A percentile compares a stretch with the other conserved stretches of the same genome.
Evolutionary conservation across 2,113 vertebrate species (phyloP).

Genomic region (Muscicapa adusta): DNA sequence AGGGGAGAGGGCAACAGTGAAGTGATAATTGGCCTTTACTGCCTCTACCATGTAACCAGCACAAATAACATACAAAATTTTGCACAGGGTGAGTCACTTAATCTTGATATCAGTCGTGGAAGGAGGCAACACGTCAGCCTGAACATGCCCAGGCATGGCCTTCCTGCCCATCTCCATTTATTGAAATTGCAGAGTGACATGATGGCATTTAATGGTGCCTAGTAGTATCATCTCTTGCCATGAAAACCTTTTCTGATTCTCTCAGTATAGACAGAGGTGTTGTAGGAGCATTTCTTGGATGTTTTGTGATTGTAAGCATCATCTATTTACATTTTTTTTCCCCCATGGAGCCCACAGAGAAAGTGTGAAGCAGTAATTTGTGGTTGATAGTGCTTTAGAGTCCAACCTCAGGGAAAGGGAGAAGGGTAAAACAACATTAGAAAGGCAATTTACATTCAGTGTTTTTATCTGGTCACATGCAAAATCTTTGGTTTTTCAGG

Average conservation of each 20-base stretch:
- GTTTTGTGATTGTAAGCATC: background rate
- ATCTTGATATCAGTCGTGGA: background rate
- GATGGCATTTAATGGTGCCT: background rate
- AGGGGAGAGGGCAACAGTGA: background rate
- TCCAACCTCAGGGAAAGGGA: background rate
- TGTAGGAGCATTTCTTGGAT: background rate
- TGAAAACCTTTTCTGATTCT: background rate
- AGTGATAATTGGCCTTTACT: background rate
- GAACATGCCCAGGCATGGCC: rapidly evolving
- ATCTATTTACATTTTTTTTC: background rate
- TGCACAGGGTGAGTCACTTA: background rate
- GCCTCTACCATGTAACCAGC: background rate
- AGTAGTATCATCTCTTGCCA: background rate
- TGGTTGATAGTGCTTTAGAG: background rate
- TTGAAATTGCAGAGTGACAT: background rate
- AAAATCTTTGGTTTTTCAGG: background rate
- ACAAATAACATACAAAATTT: background rate
- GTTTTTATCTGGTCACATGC: background rate
- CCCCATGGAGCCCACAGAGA: background rate
- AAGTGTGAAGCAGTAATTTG: background rate
- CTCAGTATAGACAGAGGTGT: background rate
- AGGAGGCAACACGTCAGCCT: background rate
- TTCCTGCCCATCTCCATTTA: background rate
- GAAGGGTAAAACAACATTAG: background rate
- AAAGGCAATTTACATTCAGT: background rate